Evolutionary conservation across 2,113 vertebrate genomes (phyloP).

Genomic region (Nothoprocta perdicaria): DNA sequence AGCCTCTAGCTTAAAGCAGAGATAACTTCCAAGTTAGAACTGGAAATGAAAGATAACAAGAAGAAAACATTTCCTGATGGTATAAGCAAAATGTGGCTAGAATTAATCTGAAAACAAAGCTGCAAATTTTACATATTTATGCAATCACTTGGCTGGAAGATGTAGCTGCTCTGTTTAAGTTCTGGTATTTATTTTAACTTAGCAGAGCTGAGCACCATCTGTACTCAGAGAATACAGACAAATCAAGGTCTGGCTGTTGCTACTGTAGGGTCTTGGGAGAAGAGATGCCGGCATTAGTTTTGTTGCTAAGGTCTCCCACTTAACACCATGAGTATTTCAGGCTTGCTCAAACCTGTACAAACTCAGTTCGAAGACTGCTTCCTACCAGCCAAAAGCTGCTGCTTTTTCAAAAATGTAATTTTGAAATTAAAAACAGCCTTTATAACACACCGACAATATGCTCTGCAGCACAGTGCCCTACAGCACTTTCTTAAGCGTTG

Average conservation of each 20-base stretch:
- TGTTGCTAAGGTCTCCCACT: neutral
- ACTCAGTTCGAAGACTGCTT: neutral
- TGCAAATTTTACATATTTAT: slow-evolving; percentile 41
- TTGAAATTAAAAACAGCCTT: slow-evolving; percentile 20
- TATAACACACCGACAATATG: neutral
- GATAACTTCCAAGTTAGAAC: neutral
- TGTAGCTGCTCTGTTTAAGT: slow-evolving; percentile 34
- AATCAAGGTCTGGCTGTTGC: slow-evolving; percentile 22
- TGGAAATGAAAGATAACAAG: neutral
- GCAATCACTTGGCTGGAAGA: slow-evolving; percentile 43
- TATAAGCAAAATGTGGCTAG: neutral
- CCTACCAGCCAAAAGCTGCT: neutral
- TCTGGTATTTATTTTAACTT: slow-evolving; percentile 55
- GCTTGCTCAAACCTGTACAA: neutral
- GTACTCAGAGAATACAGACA: slow-evolving; percentile 26
- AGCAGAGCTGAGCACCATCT: slow-evolving; percentile 37
- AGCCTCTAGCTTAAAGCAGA: neutral
- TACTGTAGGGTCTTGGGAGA: neutral
- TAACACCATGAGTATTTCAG: neutral
- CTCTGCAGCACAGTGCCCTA: neutral
- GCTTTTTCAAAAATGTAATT: neutral
- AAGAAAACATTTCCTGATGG: neutral
- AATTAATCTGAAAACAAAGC: neutral
- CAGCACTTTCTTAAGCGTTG: neutral
- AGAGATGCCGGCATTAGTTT: neutral